These are phyloP conservation scores for Cydia fagiglandana DNA, from an alignment of 1,140 invertebrate genomes.

Conservation along the genomic window DNA sequence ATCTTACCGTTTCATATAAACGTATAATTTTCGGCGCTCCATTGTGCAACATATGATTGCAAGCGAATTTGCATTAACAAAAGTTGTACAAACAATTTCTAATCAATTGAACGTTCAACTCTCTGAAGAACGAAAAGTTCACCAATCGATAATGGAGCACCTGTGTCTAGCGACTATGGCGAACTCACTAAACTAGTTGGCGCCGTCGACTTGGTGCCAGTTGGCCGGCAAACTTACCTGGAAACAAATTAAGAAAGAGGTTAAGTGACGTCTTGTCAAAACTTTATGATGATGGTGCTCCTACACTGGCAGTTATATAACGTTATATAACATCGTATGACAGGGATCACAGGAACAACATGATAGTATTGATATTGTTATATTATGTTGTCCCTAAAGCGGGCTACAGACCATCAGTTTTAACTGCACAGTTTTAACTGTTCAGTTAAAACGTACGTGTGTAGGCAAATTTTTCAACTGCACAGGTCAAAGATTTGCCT, in stretches of 20 bases:
- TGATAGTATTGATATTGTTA: background rate
- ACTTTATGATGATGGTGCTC: background rate
- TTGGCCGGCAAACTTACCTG: slow-evolving; percentile 3
- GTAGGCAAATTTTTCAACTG: too few relatives aligned
- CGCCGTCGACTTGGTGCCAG: background rate
- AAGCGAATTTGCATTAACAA: too few relatives aligned
- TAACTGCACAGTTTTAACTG: too few relatives aligned
- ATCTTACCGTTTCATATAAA: too few relatives aligned
- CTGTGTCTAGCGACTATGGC: background rate
- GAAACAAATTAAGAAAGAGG: slow-evolving; percentile 11
- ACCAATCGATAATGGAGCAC: background rate
- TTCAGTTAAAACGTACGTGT: too few relatives aligned
- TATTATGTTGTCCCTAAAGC: too few relatives aligned
- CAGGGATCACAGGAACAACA: background rate
- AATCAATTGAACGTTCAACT: background rate
- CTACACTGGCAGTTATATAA: background rate
- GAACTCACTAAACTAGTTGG: slow-evolving; percentile 6
- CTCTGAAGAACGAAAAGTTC: background rate
- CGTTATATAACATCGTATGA: background rate
- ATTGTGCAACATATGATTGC: too few relatives aligned
- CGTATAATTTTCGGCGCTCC: too few relatives aligned
- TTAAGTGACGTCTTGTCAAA: background rate
- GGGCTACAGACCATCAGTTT: too few relatives aligned
- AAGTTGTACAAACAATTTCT: too few relatives aligned
- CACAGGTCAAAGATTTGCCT: too few relatives aligned